phyloP scores from a whole-genome alignment of 1,140 invertebrate species.

The Zaprionus ghesquierei region DNA sequence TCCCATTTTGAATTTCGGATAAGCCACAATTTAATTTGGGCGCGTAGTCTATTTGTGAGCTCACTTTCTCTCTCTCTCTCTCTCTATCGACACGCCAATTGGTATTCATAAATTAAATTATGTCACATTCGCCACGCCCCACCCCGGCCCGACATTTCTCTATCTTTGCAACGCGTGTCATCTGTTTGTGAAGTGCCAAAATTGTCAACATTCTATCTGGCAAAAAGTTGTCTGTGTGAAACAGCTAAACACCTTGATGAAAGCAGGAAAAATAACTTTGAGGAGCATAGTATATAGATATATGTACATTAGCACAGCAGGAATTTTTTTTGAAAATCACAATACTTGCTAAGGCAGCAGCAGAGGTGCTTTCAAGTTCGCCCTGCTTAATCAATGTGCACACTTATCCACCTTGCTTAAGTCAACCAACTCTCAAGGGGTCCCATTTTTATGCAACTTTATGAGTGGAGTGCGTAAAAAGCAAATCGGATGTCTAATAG shows the following conservation, averaged over 20 bases:
- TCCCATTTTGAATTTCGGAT: background rate
- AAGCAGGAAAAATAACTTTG: background rate
- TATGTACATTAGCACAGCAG: background rate
- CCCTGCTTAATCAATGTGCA: background rate
- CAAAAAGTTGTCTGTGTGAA: conserved; percentile 27
- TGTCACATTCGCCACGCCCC: conserved; percentile 1
- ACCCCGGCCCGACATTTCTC: conserved; percentile 4
- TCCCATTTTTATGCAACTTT: background rate
- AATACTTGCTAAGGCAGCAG: background rate
- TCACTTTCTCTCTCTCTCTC: background rate
- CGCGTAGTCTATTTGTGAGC: background rate
- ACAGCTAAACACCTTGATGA: conserved; percentile 12
- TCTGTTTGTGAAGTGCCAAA: conserved; percentile 55
- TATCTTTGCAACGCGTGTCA: conserved; percentile 28
- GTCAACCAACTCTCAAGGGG: background rate
- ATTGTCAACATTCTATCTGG: conserved; percentile 39
- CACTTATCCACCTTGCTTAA: background rate
- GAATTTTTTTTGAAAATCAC: background rate
- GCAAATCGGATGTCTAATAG: background rate
- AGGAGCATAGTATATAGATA: background rate
- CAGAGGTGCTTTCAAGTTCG: background rate
- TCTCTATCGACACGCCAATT: background rate
- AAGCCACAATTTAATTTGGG: background rate
- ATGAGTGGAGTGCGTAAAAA: background rate
- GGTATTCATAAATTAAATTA: conserved; percentile 48